These are phyloP conservation scores for Agonopterix alstromeriana DNA, from an alignment of 2,888 invertebrate species.

Conservation along the genomic window DNA sequence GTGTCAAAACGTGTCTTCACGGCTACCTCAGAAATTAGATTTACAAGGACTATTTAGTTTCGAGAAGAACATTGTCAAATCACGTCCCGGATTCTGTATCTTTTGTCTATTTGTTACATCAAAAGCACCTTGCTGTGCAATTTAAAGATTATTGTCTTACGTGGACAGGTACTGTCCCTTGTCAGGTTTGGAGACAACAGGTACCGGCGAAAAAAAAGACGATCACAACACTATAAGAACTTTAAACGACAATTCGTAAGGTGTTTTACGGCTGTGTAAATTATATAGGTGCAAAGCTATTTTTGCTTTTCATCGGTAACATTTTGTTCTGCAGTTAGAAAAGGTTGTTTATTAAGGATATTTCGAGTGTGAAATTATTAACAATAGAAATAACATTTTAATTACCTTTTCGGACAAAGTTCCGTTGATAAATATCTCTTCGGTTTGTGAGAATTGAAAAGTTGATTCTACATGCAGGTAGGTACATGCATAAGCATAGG, in stretches of 20 bases:
- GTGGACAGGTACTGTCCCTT: conserved; percentile 55
- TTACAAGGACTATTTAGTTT: conserved; percentile 37
- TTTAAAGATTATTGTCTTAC: conserved; percentile 63
- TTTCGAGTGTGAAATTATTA: conserved; percentile 48
- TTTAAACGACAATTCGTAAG: conserved; percentile 46
- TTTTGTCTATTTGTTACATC: conserved; percentile 34
- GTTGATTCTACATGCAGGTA: no score
- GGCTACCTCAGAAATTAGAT: conserved; percentile 54
- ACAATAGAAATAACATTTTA: background rate
- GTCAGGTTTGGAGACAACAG: conserved; percentile 27
- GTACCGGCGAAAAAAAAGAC: conserved; percentile 24
- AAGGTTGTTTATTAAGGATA: conserved; percentile 32
- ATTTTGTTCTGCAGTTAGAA: conserved; percentile 50
- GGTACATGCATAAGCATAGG: no score
- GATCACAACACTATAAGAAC: conserved; percentile 36
- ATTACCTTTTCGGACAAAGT: background rate
- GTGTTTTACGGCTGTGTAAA: conserved; percentile 52
- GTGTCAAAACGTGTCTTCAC: conserved; percentile 50
- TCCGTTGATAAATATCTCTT: background rate
- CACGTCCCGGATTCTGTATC: conserved; percentile 45
- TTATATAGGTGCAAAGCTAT: conserved; percentile 31
- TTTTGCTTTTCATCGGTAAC: conserved; percentile 39
- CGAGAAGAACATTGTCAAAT: conserved; percentile 38
- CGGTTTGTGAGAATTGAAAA: background rate
- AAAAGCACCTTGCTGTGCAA: conserved; percentile 59